phyloP scores from a whole-genome alignment of 2,113 vertebrate species.

The Sorex araneus region DNA sequence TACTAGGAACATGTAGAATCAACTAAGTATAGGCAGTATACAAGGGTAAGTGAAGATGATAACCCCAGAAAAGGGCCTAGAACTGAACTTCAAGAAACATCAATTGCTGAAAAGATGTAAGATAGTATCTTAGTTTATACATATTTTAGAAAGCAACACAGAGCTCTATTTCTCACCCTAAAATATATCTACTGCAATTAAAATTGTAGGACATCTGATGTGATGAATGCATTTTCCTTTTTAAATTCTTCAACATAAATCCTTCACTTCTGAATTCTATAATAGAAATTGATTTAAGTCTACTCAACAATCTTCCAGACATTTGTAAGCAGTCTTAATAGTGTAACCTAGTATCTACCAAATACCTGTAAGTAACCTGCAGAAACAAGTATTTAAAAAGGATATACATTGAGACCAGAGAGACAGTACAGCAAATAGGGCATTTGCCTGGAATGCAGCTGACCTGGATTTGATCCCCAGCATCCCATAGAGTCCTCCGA shows the following conservation, averaged over 20 bases:
- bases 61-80: neutral
- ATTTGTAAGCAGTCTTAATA: neutral
- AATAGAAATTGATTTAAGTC: slow-evolving; percentile 24
- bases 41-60: slow-evolving; percentile 41
- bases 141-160: slow-evolving; percentile 49
- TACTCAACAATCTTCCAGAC: slow-evolving; percentile 46
- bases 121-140: neutral
- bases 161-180: neutral
- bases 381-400: slow-evolving; percentile 21
- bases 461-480: no score
- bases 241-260: slow-evolving; percentile 41
- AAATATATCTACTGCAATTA: slow-evolving; percentile 16
- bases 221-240: neutral
- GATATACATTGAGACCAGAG: no score
- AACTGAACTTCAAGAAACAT: slow-evolving; percentile 30
- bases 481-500: no score
- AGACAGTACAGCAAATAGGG: no score
- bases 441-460: no score
- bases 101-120: slow-evolving; percentile 41
- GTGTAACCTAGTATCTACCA: slow-evolving; percentile 25
- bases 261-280: slow-evolving; percentile 15
- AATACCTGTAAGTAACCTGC: neutral
- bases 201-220: neutral
- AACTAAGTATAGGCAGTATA: slow-evolving; percentile 12
- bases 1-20: no score